Percentiles rank a stretch among this genome's conserved stretches.
Conservation (phyloP, 2,797 vertebrate species). For the Spea hammondii region DNA sequence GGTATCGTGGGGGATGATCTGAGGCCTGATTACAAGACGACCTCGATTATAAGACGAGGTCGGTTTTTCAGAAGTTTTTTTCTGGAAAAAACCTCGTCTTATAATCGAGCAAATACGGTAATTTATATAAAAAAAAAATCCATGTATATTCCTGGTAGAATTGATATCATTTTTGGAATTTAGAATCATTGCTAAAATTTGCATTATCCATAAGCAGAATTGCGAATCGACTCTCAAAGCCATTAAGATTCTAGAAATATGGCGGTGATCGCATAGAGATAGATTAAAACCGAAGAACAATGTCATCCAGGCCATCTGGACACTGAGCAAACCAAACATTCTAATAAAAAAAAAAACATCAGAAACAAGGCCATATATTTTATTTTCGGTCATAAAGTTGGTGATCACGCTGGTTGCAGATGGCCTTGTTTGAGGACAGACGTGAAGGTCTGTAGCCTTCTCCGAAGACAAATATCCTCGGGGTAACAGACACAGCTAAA, state of each 20-base stretch:
- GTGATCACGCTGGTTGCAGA: constrained; percentile 35
- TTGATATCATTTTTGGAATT: neutral
- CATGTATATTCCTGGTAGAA: no score
- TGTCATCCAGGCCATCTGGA: constrained; percentile 45
- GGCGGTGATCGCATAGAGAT: neutral
- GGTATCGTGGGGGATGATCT: no score
- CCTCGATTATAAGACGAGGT: no score
- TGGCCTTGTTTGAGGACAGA: constrained; percentile 36
- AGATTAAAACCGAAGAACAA: constrained; percentile 20
- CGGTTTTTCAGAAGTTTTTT: no score
- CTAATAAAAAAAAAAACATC: constrained; percentile 25
- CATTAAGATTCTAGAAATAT: constrained; percentile 19
- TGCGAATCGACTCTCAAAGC: no score
- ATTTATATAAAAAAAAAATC: no score
- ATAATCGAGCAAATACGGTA: no score
- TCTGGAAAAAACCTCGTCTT: no score
- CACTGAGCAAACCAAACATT: constrained; percentile 25
- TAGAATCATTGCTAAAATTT: constrained; percentile 18
- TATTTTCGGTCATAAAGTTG: constrained; percentile 24
- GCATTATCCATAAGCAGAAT: neutral
- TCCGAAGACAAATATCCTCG: constrained; percentile 7
- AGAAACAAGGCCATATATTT: constrained; percentile 14
- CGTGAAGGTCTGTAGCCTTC: neutral
- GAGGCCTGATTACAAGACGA: no score
- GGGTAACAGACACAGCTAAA: constrained; percentile 1